A percentile compares a stretch with the other conserved stretches of the same genome.
phyloP scores from a whole-genome alignment of 2,797 vertebrate species.

The Cuculus canorus region DNA sequence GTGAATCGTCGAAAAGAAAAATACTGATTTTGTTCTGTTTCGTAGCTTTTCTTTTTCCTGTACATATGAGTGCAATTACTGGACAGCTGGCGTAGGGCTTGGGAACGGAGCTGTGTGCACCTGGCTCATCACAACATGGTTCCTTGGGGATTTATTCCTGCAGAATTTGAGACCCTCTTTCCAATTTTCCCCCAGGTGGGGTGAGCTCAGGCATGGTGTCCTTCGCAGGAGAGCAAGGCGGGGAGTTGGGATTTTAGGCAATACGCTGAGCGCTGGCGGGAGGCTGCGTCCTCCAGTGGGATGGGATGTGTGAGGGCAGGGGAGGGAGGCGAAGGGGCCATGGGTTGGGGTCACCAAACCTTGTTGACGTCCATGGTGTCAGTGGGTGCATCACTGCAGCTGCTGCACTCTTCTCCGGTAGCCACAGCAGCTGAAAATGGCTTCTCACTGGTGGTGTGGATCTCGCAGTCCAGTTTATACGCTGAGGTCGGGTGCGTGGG shows the following conservation, averaged over 20 bases:
- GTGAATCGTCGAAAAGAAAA: conserved; percentile 70
- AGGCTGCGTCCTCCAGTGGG: not conserved
- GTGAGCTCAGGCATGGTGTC: not conserved
- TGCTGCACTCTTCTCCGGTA: too few species aligned
- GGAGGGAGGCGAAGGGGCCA: not conserved
- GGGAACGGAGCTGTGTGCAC: conserved; percentile 32
- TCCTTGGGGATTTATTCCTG: conserved; percentile 20
- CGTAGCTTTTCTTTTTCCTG: conserved; percentile 73
- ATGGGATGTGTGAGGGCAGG: not conserved
- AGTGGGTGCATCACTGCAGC: not conserved
- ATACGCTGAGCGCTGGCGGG: not conserved
- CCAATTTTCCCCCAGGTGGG: not conserved
- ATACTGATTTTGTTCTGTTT: conserved; percentile 63
- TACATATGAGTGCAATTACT: conserved; percentile 81
- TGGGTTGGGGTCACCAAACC: not conserved
- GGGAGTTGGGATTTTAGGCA: accelerated
- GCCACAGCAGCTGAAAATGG: not conserved
- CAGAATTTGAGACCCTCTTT: conserved; percentile 15
- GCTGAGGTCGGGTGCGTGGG: accelerated
- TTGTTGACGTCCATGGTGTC: accelerated
- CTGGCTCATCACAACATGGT: not conserved
- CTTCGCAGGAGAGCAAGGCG: not conserved
- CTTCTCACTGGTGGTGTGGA: not conserved
- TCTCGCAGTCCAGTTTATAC: not conserved
- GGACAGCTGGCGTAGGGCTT: conserved; percentile 70